Evolutionary conservation across 1,140 invertebrate genomes (phyloP).

Genomic region (Myzus persicae): DNA sequence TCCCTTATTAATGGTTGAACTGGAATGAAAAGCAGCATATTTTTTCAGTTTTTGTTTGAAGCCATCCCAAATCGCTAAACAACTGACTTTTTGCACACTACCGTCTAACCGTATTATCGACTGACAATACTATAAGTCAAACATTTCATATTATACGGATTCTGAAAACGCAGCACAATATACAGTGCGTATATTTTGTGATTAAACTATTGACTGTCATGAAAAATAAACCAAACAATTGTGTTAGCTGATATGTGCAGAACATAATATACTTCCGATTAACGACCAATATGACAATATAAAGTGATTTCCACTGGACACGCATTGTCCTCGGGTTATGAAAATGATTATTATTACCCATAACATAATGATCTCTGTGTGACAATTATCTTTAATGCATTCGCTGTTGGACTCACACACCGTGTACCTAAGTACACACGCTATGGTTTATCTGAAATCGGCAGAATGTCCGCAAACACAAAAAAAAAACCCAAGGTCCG

Average conservation of each 20-base stretch:
- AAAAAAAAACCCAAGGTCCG: constrained; percentile 18
- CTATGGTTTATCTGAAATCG: not conserved
- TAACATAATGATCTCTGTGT: not conserved
- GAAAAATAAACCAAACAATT: not conserved
- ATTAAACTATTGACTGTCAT: not conserved
- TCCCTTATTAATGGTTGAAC: not conserved
- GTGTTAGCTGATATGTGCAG: not conserved
- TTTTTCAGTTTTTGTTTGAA: not conserved
- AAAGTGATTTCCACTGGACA: not conserved
- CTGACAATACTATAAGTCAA: not conserved
- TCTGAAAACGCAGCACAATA: not conserved
- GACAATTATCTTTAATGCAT: constrained; percentile 4
- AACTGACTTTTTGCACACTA: not conserved
- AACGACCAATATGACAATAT: not conserved
- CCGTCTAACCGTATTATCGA: not conserved
- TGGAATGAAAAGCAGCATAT: not conserved
- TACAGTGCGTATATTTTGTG: not conserved
- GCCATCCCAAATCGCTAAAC: not conserved
- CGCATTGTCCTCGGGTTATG: not conserved
- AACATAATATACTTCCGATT: not conserved
- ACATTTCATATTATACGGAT: not conserved
- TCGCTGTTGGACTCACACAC: not conserved
- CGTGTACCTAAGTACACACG: not conserved
- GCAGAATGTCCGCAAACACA: not conserved
- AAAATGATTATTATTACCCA: not conserved